Evolutionary conservation across 2,797 vertebrate genomes (phyloP), one percentile per base, ranked within the genome.

Genomic region (Intellagama lesueurii): DNA sequence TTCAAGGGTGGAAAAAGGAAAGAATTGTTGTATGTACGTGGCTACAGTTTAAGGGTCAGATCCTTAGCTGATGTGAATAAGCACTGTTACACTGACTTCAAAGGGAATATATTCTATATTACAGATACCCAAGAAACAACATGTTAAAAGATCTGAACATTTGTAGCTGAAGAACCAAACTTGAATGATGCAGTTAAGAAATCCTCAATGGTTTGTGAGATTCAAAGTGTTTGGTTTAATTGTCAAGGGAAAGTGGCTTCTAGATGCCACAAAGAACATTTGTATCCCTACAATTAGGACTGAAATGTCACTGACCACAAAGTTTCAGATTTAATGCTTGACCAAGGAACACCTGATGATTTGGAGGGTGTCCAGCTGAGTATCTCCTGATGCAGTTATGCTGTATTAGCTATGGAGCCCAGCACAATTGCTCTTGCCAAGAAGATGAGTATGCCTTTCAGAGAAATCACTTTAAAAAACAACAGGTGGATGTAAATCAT

Each of bases 291-390:
- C 70, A 66, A 68, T 11, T 56, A 75, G 0, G 72, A 84, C 44
- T 70, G 83, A 94, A 87, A 89, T 90, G 91, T 85, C 87, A 0
- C 0, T 82, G 92, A 44, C 83, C 88, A 87, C 4, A 0, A 92
- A 87, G 87, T 84, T 89, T 92, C 81, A 0, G 17, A 44, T 91
- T 88, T 93, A 88, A 92, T 92, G 83, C 91, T 44, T 87, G 90
- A 81, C 88, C 83, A 86, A 92, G 92, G 90, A 81, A 93, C 78
- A 78, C 87, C 83, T 94, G 82, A 86, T 88, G 76, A 60, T 88
- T 92, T 95, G 94, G 92, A 93, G 87, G 89, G 49, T 22, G 77
- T 88, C 93, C 94, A 92, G 56, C 52, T 49, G 93, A 93, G 91
- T 64, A 93, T 88, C 19, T 94, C 85, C 89, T 93, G 44, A 26